Conservation (phyloP, 2,797 vertebrate species). For the Poeciliopsis paucimaculata region DNA sequence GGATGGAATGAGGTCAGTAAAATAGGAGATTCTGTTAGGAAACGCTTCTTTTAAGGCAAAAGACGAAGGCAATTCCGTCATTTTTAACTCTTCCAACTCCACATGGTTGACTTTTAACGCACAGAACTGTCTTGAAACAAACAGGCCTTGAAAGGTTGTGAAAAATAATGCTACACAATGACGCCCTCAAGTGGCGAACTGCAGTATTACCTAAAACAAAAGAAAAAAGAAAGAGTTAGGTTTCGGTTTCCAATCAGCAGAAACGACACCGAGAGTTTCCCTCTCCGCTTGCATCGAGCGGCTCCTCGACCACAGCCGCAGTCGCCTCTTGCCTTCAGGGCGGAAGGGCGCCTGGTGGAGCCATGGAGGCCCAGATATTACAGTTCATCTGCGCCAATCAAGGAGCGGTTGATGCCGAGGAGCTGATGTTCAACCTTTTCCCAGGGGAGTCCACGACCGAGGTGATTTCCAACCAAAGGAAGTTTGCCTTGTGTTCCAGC, state of each 20-base stretch:
- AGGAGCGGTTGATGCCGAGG: slow-evolving; percentile 48
- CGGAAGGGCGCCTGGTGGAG: not conserved
- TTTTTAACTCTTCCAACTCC: not conserved
- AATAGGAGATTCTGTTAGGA: not conserved
- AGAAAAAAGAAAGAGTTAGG: slow-evolving; percentile 22
- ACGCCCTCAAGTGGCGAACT: slow-evolving; percentile 26
- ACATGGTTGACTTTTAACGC: not conserved
- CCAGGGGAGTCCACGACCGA: rapidly evolving
- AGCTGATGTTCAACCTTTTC: slow-evolving; percentile 36
- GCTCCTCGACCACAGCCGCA: rapidly evolving
- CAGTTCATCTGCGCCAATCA: slow-evolving; percentile 61
- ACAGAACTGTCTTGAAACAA: not conserved
- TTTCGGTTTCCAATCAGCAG: slow-evolving; percentile 76
- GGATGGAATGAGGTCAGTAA: not conserved
- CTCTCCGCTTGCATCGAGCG: rapidly evolving
- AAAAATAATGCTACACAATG: not conserved
- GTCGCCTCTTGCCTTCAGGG: not conserved
- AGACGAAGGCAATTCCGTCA: not conserved
- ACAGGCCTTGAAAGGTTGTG: not conserved
- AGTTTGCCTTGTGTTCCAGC: not conserved
- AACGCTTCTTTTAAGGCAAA: not conserved
- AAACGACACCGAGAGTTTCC: not conserved
- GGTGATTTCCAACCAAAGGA: not conserved
- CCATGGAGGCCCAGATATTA: slow-evolving; percentile 38
- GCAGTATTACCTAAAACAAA: not conserved